These are phyloP conservation scores for Agonopterix heracliana DNA, from an alignment of 2,888 invertebrate species.

Conservation along the genomic window DNA sequence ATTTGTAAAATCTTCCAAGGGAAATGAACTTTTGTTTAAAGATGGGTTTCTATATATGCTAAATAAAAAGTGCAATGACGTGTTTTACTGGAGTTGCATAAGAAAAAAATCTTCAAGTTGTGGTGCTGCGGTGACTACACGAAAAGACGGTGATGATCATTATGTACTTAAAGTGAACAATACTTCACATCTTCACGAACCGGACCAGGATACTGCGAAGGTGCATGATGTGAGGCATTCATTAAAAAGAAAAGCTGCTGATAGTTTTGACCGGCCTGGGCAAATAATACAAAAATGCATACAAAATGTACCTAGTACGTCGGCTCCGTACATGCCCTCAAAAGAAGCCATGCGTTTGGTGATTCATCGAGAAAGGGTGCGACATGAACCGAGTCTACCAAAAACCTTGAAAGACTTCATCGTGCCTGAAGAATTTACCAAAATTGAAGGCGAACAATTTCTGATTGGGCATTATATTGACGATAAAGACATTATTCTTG, in stretches of 20 bases:
- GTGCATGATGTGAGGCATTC: not conserved
- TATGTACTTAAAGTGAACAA: not conserved
- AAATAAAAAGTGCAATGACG: not conserved
- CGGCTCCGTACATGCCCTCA: conserved; percentile 3
- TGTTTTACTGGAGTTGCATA: conserved; percentile 3
- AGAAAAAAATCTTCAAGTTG: conserved; percentile 1
- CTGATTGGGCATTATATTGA: too few relatives aligned
- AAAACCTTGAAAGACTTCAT: conserved; percentile 4
- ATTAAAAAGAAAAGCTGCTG: conserved; percentile 2
- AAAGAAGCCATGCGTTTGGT: conserved; percentile 1
- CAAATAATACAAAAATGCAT: conserved; percentile 4
- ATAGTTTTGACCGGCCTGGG: conserved; percentile 1
- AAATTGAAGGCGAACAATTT: too few relatives aligned
- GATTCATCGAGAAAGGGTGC: conserved; percentile 1
- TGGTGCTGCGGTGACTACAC: conserved; percentile 1
- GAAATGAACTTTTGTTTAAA: not conserved
- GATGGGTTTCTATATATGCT: not conserved
- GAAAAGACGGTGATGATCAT: conserved; percentile 1
- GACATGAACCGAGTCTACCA: conserved; percentile 3
- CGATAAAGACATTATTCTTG: too few relatives aligned
- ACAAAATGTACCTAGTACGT: conserved; percentile 1
- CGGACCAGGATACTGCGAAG: conserved; percentile 1
- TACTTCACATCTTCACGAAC: conserved; percentile 4
- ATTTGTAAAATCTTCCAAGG: not conserved
- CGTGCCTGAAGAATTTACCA: too few relatives aligned